Base-by-base conservation (phyloP, 2,797 vertebrate species). In the Muscicapa comitata region DNA sequence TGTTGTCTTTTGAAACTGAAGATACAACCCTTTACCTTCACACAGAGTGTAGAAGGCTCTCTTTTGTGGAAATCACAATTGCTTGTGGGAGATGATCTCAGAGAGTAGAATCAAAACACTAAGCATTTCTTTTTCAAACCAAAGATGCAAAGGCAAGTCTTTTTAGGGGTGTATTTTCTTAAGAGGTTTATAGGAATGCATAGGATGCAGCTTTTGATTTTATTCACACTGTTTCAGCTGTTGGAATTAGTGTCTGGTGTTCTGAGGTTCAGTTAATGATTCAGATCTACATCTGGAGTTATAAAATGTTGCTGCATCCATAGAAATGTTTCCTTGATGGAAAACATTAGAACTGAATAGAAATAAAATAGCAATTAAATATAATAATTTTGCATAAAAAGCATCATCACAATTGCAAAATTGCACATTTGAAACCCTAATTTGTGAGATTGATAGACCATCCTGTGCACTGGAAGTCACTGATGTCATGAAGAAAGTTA, bases 351-450 rank as follows among this genome's bases (percentile, higher is more conserved):
- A 84, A 88, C 50, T 59, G 88, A 95, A 75, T 92, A 82, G 80
- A 88, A 92, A 93, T 88, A 93, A 91, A 94, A 90, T 70, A 79
- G 67, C 47, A 89, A 81, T 94, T 94, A 92, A 91, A 95, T 88
- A 68, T 55, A 94, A 95, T 84, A 95, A 94, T 95, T 88, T 81
- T 78, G 26, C 53, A 67, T 78, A 35, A 63, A 88, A 90, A 82
- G 20, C 37, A 47, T 68, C 31, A 37, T 61, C 89, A 45, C 48
- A 78, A 50, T 85, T 67, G 67, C 70, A 75, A 59, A 90, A 78
- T 59, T 76, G 38, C 45, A 50, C 48, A 53, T 59, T 79, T 67
- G n/a, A 85, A 94, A 76, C 40, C 16, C 73, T 38, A 54, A 47
- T 83, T 90, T 82, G n/a, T 90, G 68, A 76, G 70, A 84, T 1